Evolutionary conservation across 30 jellyfish, hydroid and myxozoan genomes (phyloP).

Genomic region (Pseudorhiza aurosa): DNA sequence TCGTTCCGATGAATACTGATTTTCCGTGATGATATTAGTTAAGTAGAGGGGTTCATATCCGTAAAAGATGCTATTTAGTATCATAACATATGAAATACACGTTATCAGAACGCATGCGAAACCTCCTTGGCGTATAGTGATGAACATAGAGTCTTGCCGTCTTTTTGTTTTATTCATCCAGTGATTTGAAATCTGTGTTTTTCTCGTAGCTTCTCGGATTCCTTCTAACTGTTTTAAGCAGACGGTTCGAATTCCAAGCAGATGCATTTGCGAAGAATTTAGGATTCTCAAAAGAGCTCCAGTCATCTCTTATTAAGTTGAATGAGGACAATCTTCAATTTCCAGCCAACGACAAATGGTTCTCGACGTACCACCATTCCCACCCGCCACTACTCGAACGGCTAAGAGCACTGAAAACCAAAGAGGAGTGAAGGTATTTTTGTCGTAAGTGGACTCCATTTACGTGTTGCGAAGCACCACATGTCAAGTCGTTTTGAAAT

Average conservation of each 20-base stretch:
- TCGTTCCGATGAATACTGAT: no score
- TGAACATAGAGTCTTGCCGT: no score
- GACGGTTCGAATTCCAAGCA: constrained; percentile 96
- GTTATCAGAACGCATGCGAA: no score
- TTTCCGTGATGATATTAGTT: no score
- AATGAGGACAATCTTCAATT: constrained; percentile 91
- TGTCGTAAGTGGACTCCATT: no score
- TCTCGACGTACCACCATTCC: constrained; percentile 92
- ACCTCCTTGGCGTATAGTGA: no score
- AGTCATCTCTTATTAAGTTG: constrained; percentile 76
- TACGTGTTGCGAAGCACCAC: no score
- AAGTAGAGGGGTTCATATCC: no score
- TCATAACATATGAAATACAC: no score
- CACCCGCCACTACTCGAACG: constrained; percentile 97
- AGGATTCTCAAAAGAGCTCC: constrained; percentile 72
- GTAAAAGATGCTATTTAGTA: no score
- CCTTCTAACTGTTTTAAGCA: constrained; percentile 85
- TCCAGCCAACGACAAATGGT: constrained; percentile 87
- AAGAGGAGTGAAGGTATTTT: constrained; percentile 36
- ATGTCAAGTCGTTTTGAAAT: no score
- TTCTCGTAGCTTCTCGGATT: constrained; percentile 82
- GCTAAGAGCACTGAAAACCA: constrained; percentile 79
- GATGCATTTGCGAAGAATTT: constrained; percentile 85
- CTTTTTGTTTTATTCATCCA: neutral
- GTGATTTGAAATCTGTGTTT: neutral